These are phyloP conservation scores for Mastacembelus armatus DNA, from an alignment of 2,797 vertebrate species.

Conservation along the genomic window DNA sequence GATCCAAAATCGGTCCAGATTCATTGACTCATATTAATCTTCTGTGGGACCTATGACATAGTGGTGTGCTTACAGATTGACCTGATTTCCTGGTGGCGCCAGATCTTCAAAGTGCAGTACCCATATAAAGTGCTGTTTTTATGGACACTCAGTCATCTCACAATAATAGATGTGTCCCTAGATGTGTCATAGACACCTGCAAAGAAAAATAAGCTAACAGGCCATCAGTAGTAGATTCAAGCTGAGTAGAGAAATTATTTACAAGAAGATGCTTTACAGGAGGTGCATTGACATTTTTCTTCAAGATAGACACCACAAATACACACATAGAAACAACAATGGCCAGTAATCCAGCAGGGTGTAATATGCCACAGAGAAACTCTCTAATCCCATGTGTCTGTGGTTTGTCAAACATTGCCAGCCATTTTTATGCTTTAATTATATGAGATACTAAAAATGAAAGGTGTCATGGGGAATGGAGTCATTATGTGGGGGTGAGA, in stretches of 20 bases:
- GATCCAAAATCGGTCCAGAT: neutral
- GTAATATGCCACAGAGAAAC: conserved; percentile 1
- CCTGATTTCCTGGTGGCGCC: conserved; percentile 11
- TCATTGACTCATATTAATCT: neutral
- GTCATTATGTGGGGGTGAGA: conserved; percentile 19
- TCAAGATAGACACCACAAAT: conserved; percentile 4
- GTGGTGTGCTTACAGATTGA: conserved; percentile 20
- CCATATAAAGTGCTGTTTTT: conserved; percentile 8
- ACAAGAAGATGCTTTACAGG: conserved; percentile 19
- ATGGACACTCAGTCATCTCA: neutral
- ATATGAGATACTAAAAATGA: conserved; percentile 12
- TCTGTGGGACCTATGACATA: neutral
- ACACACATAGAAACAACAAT: conserved; percentile 16
- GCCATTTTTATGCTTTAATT: conserved; percentile 17
- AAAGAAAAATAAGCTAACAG: conserved; percentile 9
- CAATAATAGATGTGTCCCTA: conserved; percentile 39
- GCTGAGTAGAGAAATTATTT: conserved; percentile 9
- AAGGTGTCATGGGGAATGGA: conserved; percentile 15
- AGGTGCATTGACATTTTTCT: conserved; percentile 9
- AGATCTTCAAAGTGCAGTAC: conserved; percentile 2
- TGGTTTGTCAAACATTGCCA: conserved; percentile 20
- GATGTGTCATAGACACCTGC: conserved; percentile 31
- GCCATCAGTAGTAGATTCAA: conserved; percentile 11
- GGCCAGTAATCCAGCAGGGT: conserved; percentile 14
- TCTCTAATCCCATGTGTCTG: conserved; percentile 30